Base-by-base conservation (phyloP, 1,140 invertebrate genomes). In the Pentalonia nigronervosa region DNA sequence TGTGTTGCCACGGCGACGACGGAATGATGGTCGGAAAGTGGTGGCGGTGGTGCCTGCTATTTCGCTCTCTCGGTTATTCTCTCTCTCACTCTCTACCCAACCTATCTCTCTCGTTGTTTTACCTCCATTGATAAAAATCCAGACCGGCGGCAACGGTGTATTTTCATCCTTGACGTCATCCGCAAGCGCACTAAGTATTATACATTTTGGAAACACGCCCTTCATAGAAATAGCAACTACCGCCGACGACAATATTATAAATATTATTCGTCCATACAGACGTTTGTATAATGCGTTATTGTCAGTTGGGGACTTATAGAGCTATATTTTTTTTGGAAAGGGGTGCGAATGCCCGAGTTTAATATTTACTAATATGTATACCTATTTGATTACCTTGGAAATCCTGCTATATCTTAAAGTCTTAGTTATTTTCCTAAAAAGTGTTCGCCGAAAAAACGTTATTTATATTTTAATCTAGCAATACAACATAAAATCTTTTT, bases 61-160 rank as follows among this genome's bases (percentile, higher is more conserved):
- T 60, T 90, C 53, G 9, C 23, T 90, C 47, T 88, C 60, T 76
- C 14, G 60, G 30, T 76, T 45, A n/a, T 25, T 53, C n/a, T 34
- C 47, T 88, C n/a, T 53, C n/a, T 45, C 41, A 41, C 41, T 30
- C 11, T 86, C 3, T 25, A 30, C 23, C 34, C 20, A n/a, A 36
- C 41, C 21, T 41, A 2, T 41, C 87, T 20, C 48, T 20, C 36
- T 41, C 34, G 53, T 36, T 1, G 53, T 90, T 60, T 41, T 90
- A 90, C 50, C 53, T 90, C 36, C 88, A 90, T 90, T 90, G 88
- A 90, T 90, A 90, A 90, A 90, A 56, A 60, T 60, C 53, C 25
- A 7, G 21, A 53, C 88, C 88, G 50, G 53, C 17, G 50, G 87
- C n/a, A n/a, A n/a, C n/a, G 34, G 88, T 17, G 50, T 56, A 41